phyloP scores from a whole-genome alignment of 2,888 invertebrate genomes.

The Hypolimnas misippus region DNA sequence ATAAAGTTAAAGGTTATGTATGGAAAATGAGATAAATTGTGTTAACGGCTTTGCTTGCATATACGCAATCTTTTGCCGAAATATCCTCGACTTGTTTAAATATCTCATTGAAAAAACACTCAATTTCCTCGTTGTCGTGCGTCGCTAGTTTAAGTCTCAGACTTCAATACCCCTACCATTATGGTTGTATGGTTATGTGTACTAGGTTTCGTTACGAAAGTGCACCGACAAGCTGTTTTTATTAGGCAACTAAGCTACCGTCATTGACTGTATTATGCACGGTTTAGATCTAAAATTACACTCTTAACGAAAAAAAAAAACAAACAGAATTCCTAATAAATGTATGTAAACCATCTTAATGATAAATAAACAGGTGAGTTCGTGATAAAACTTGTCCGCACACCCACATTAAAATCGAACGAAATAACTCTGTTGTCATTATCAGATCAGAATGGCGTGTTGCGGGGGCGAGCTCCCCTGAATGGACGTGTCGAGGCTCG shows the following conservation, averaged over 20 bases:
- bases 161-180: too few relatives aligned
- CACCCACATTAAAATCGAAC: conserved; percentile 46
- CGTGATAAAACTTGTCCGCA: conserved; percentile 32
- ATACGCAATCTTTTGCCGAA: too few relatives aligned
- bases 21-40: too few relatives aligned
- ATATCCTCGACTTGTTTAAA: too few relatives aligned
- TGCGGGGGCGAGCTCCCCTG: conserved; percentile 65
- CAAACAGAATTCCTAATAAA: background rate
- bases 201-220: background rate
- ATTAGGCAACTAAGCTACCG: background rate
- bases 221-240: background rate
- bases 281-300: too few relatives aligned
- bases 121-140: too few relatives aligned
- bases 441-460: conserved; percentile 60
- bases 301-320: background rate
- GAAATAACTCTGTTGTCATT: conserved; percentile 60
- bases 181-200: too few relatives aligned
- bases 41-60: too few relatives aligned
- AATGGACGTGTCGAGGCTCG: conserved; percentile 67
- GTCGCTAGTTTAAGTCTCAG: too few relatives aligned
- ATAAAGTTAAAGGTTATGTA: too few relatives aligned
- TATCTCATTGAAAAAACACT: too few relatives aligned
- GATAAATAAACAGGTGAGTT: conserved; percentile 33
- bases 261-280: too few relatives aligned
- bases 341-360: background rate